Conservation (phyloP, 1,140 invertebrate genomes). For the Macrosteles quadrilineatus region DNA sequence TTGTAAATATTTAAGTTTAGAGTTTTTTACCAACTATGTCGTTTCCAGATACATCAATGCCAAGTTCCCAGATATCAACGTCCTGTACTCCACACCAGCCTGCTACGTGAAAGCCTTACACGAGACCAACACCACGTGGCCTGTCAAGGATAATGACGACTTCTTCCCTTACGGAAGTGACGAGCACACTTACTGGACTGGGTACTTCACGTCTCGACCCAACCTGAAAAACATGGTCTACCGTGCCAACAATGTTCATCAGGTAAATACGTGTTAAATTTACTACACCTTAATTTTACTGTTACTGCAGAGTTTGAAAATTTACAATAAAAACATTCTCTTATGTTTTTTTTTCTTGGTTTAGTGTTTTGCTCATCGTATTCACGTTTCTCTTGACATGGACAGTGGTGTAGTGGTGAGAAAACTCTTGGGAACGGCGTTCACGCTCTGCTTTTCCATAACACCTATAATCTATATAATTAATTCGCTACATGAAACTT, state of each 20-base stretch:
- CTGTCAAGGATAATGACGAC: constrained; percentile 64
- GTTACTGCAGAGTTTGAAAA: constrained; percentile 38
- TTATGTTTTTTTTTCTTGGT: no score
- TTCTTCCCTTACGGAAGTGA: constrained; percentile 75
- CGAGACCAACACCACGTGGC: constrained; percentile 55
- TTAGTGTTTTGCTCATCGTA: no score
- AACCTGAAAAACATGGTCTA: constrained; percentile 65
- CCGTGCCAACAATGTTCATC: constrained; percentile 65
- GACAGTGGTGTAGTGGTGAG: no score
- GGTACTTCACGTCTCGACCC: constrained; percentile 77
- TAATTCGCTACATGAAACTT: no score
- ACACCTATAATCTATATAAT: no score
- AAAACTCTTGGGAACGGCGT: no score
- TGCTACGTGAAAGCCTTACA: constrained; percentile 70
- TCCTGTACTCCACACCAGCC: constrained; percentile 77
- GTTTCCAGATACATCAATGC: constrained; percentile 57
- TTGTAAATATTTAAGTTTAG: no score
- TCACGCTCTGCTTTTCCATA: no score
- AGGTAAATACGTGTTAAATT: no score
- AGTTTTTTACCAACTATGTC: neutral
- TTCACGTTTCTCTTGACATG: no score
- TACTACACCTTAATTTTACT: neutral
- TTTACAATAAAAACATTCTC: no score
- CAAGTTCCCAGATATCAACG: constrained; percentile 59
- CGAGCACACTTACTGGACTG: constrained; percentile 75